These are phyloP conservation scores for Plestiodon gilberti DNA, from an alignment of 2,113 vertebrate genomes.

Conservation along the genomic window DNA sequence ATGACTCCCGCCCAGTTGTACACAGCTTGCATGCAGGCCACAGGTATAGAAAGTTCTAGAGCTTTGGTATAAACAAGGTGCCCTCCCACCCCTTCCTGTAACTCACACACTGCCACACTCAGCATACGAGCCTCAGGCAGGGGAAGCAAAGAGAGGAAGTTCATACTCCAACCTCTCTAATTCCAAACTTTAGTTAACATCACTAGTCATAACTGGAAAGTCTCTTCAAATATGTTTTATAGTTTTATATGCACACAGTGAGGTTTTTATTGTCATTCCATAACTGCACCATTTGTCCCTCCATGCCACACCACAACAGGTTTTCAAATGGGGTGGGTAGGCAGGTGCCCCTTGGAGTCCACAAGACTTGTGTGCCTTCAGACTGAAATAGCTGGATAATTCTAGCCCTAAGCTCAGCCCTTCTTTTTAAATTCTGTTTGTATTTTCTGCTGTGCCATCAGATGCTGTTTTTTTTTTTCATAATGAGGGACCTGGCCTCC, in stretches of 20 bases:
- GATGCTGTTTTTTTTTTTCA: constrained; percentile 33
- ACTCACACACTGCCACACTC: neutral
- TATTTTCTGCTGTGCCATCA: neutral
- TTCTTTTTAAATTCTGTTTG: constrained; percentile 7
- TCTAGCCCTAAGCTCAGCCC: constrained; percentile 11
- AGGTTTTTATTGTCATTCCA: neutral
- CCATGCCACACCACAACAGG: neutral
- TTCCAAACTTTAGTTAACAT: neutral
- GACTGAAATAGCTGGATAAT: constrained; percentile 37
- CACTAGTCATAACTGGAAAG: neutral
- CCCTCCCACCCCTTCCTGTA: neutral
- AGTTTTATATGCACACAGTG: neutral
- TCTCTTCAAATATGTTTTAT: neutral
- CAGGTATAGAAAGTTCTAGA: neutral
- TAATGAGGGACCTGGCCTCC: constrained; percentile 36
- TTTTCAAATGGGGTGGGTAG: neutral
- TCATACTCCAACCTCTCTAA: neutral
- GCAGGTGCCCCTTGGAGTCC: neutral
- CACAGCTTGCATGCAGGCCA: neutral
- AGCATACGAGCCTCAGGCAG: neutral
- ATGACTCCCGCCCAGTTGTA: neutral
- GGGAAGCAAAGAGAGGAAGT: neutral
- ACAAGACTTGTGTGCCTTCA: constrained; percentile 50
- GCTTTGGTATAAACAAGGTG: neutral
- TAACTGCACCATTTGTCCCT: neutral